Evolutionary conservation across 2,797 vertebrate genomes (phyloP).

Genomic region (Eutrigla gurnardus): DNA sequence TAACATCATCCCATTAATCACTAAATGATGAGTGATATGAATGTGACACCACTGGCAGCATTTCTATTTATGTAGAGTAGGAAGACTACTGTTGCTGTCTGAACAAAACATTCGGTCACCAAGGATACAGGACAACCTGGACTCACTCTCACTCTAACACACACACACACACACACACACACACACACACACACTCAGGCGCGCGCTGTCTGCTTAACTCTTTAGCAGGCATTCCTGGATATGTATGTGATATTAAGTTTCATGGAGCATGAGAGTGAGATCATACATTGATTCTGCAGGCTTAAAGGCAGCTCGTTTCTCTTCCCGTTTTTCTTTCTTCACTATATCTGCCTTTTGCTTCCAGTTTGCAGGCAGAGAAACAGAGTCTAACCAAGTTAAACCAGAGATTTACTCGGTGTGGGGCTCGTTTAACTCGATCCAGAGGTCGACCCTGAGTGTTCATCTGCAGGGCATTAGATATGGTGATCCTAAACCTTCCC

Average conservation of each 20-base stretch:
- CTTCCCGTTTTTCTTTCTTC: slow-evolving; percentile 22
- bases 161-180: slow-evolving; percentile 28
- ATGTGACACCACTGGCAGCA: background rate
- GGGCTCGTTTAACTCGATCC: slow-evolving; percentile 48
- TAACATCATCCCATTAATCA: slow-evolving; percentile 15
- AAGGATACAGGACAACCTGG: slow-evolving; percentile 60
- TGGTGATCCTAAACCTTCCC: slow-evolving; percentile 56
- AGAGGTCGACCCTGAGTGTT: slow-evolving; percentile 36
- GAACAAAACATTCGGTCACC: slow-evolving; percentile 64
- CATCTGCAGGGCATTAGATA: slow-evolving; percentile 74
- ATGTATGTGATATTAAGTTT: slow-evolving; percentile 77
- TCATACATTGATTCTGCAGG: slow-evolving; percentile 69
- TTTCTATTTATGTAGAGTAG: slow-evolving; percentile 39
- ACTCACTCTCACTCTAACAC: slow-evolving; percentile 19
- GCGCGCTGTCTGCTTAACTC: slow-evolving; percentile 62
- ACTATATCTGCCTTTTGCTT: slow-evolving; percentile 33
- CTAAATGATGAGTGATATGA: background rate
- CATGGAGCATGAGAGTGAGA: slow-evolving; percentile 71
- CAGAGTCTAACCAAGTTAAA: slow-evolving; percentile 36
- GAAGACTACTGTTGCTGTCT: slow-evolving; percentile 42
- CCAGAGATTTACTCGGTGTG: slow-evolving; percentile 35
- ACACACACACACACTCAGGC: slow-evolving; percentile 26
- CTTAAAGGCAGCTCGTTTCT: slow-evolving; percentile 37
- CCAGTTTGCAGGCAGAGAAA: slow-evolving; percentile 37
- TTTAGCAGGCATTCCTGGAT: slow-evolving; percentile 73